Percentiles rank a stretch among this genome's conserved stretches.
Evolutionary conservation across 1,140 invertebrate genomes (phyloP).

Genomic region (Phenacoccus solenopsis): DNA sequence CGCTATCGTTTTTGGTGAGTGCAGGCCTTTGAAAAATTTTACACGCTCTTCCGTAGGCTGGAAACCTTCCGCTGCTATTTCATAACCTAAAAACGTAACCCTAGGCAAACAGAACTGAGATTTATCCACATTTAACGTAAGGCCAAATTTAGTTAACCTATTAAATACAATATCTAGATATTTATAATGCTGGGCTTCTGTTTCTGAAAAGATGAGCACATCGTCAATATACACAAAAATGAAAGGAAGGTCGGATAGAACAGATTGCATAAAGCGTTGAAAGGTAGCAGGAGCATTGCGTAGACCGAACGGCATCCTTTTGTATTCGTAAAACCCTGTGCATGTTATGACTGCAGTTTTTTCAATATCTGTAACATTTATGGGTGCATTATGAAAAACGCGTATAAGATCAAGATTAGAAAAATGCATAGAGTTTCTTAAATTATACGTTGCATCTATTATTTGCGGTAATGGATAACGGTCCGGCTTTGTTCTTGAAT

Average conservation of each 20-base stretch:
- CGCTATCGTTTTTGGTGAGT: slow-evolving; percentile 28
- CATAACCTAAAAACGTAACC: slow-evolving; percentile 31
- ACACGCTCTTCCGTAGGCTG: slow-evolving; percentile 30
- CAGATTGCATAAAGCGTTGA: slow-evolving; percentile 20
- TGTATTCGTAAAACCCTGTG: slow-evolving; percentile 31
- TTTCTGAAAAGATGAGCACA: slow-evolving; percentile 20
- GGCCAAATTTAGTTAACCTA: background rate
- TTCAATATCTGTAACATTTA: slow-evolving; percentile 31
- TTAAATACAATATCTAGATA: slow-evolving; percentile 27
- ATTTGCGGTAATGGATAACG: slow-evolving; percentile 40
- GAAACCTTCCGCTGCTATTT: slow-evolving; percentile 29
- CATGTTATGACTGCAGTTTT: slow-evolving; percentile 38
- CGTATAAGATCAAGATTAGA: slow-evolving; percentile 36
- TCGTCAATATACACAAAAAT: slow-evolving; percentile 4
- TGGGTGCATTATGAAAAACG: slow-evolving; percentile 40
- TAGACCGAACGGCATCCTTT: slow-evolving; percentile 34
- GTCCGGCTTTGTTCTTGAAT: slow-evolving; percentile 30
- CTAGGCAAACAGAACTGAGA: slow-evolving; percentile 29
- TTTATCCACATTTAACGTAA: slow-evolving; percentile 23
- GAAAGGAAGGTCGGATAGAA: background rate
- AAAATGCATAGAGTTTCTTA: slow-evolving; percentile 35
- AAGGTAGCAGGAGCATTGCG: slow-evolving; percentile 35
- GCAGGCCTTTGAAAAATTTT: slow-evolving; percentile 27
- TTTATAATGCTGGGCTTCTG: slow-evolving; percentile 17
- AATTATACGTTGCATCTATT: slow-evolving; percentile 33